Base-by-base conservation (phyloP, 2,888 invertebrate species). In the Asteroscopus sphinx region DNA sequence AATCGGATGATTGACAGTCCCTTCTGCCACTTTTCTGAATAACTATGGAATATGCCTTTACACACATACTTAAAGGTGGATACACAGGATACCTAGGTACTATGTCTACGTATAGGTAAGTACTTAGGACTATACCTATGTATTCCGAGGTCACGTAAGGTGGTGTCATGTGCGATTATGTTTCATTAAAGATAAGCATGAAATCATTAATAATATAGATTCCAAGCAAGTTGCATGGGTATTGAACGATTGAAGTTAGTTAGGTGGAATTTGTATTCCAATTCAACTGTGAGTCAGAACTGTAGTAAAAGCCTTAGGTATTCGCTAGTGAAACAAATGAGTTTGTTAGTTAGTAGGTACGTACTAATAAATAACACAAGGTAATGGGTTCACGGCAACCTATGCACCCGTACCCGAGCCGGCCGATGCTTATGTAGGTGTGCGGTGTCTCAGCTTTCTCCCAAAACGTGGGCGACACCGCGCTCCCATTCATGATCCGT, bases 381-480 rank as follows among this genome's bases (percentile, higher is more conserved):
- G 56, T 53, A 65, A 66, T 75, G 41, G 49, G 62, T 71, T 64
- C 66, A 73, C 39, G 26, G 51, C 55, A 40, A 51, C 56, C 51
- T 47, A 59, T 65, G 57, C 45, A 33, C 40, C 28, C 47, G 54
- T 35, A 6, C 21, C 21, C 21, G 21, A 57, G n/a, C 58, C 54
- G 32, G 58, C 62, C 49, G 60, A 61, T 64, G 16, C 65, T 45
- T 65, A 74, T 68, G 77, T 80, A 79, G 82, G 73, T 77, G 80
- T 68, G 58, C 48, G 52, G 60, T 65, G 66, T 45, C 61, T 67
- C 79, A 78, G 89, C 91, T 91, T 91, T 91, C 91, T 86, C 91
- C 85, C 79, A 85, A 76, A 83, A 85, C 88, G 91, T 92, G 91
- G 92, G 91, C 89, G 91, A 83, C 77, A 76, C 70, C 74, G 77